Base-by-base conservation (phyloP, 1,140 invertebrate species). In the Propsilocerus akamusi region DNA sequence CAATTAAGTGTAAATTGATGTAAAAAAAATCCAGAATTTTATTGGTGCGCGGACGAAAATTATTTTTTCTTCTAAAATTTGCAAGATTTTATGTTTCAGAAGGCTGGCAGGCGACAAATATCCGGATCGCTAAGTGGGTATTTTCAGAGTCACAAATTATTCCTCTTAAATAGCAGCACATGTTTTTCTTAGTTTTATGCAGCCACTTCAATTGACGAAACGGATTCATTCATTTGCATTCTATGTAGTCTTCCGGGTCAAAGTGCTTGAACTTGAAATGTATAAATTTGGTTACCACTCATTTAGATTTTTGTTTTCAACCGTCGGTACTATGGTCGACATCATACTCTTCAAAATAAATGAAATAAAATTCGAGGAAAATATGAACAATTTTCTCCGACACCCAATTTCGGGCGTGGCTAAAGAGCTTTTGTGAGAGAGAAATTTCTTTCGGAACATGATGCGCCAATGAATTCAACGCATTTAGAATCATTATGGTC, bases 401-500 rank as follows among this genome's bases (percentile, higher is more conserved):
- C 14, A 12, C 14, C 14, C 6, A 10, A 12, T n/a, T 30, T n/a
- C 20, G 14, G 34, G 34, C 22, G 34, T 41, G 34, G 34, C 22
- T 41, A 20, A 41, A 20, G 17, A 6, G 1, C n/a, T 30, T 30
- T 6, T 30, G 28, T 10, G 14, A 41, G 34, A 41, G 34, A 41
- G 17, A 34, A 34, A 12, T 17, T 7, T 17, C 14, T 37, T 37
- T 41, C 14, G 22, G 34, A 41, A 30, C 5, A 41, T 20, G 17
- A 41, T 20, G 22, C 17, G 14, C 34, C 34, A 41, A 41, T 41
- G 34, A 41, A 20, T 20, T 14, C 22, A 41, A 41, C 8, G 34
- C 22, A 41, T 41, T 41, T 20, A 41, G 34, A 41, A 41, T 41
- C 34, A 41, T 41, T 20, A 41, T 41, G n/a, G 34, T 41, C 34